Base-by-base conservation (phyloP, 2,888 invertebrate species). In the Hyalella azteca region DNA sequence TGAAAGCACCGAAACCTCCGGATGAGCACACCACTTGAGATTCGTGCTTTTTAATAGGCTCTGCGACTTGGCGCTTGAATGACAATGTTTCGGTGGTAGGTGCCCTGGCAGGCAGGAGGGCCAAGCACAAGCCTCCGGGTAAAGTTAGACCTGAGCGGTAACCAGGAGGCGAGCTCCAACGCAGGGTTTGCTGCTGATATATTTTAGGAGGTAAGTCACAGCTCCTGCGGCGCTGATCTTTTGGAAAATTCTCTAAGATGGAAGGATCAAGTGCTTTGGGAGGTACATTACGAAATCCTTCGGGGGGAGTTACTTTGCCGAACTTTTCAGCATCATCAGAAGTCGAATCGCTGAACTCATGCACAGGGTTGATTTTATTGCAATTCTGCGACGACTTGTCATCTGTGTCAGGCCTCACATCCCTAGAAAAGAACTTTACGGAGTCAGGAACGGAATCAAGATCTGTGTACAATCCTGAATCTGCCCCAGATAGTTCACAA, bases 91-190 rank as follows among this genome's bases (percentile, higher is more conserved):
- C 19, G 19, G 32, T n/a, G 11, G 32, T 29, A 2, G 3, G 36
- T 36, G 32, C 19, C 32, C n/a, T 22, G 7, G 66, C 3, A 2
- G 29, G 66, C 66, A 66, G 36, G 15, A 66, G 19, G n/a, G 66
- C 29, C 9, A 66, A 36, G 4, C 36, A 36, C 36, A 36, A 7
- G 3, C 66, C 66, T 13, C 66, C 66, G 19, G 66, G 66, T 5
- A 36, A n/a, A 2, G 66, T 66, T 7, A 66, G n/a, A 7, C 66
- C 66, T 7, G 26, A 29, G 2, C 66, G 36, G 4, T 36, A 13
- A n/a, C 66, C 66, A 11, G 66, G 32, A 36, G 66, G 66, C 3
- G 66, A 66, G 36, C 66, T 66, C 66, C 66, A 66, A 19, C 66
- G 66, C 19, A 36, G 11, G 9, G 66, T 54, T 54, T 54, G 66